Percentiles rank a stretch among this genome's conserved stretches.
Evolutionary conservation across 2,888 invertebrate species (phyloP).

Genomic region (Leptopilina drosophilae): DNA sequence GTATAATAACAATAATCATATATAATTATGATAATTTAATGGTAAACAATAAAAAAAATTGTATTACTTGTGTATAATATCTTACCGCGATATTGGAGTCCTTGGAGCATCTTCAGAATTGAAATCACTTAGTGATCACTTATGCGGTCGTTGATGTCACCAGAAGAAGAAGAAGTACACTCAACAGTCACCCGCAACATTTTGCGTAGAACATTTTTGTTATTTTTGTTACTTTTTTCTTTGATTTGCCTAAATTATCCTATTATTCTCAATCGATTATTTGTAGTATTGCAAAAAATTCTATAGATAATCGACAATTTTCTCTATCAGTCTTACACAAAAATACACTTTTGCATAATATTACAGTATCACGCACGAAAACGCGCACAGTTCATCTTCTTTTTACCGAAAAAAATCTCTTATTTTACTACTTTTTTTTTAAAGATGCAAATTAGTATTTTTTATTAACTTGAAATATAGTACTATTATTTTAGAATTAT

Average conservation of each 20-base stretch:
- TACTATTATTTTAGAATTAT: too few species aligned
- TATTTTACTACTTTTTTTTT: too few species aligned
- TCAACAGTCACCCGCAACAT: constrained; percentile 6
- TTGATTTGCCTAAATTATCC: neutral
- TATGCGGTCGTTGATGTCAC: constrained; percentile 57
- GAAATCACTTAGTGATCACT: constrained; percentile 47
- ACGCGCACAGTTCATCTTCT: neutral
- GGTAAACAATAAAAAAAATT: neutral
- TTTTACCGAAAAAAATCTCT: too few species aligned
- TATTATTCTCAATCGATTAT: neutral
- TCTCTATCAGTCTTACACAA: too few species aligned
- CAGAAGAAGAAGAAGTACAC: constrained; percentile 42
- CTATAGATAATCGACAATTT: too few species aligned
- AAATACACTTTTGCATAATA: too few species aligned
- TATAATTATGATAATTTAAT: neutral
- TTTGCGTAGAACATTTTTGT: neutral
- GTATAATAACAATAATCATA: neutral
- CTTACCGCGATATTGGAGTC: constrained; percentile 52
- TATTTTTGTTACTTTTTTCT: neutral
- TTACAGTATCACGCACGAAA: neutral
- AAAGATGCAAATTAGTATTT: neutral
- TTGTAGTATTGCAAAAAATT: neutral
- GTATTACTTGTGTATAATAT: neutral
- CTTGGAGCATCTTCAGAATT: constrained; percentile 24
- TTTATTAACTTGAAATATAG: too few species aligned